Evolutionary conservation across 1,140 invertebrate genomes (phyloP), one percentile per base, ranked within the genome.

Genomic region (Hyphantria cunea): DNA sequence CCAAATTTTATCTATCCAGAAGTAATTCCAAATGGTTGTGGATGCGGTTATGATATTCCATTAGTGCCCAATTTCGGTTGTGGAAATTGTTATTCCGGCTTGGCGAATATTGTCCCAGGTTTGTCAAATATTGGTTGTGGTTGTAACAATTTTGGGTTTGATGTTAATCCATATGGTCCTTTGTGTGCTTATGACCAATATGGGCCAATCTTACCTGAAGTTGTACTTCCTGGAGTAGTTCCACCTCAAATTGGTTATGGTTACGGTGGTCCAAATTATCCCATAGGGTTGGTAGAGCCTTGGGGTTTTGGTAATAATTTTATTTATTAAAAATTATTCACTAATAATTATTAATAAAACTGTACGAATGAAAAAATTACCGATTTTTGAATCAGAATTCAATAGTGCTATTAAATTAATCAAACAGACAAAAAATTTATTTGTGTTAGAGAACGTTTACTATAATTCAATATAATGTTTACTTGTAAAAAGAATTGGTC

Each of bases 1-100:
- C 64, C 64, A 54, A 42, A 47, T 47, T 39, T 15, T 31, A 44
- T 15, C 17, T 53, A 56, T 41, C 49, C 49, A 37, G 50, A 53
- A 32, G 12, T 51, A 5, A 37, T 37, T 3, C 34, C 34, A 10
- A 37, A 37, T 37, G 7, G 34, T 11, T 37, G 11, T 37, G 34
- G 34, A 2, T 59, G 42, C 41, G 41, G 48, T 7, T 51, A 15
- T 49, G 44, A 50, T 10, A 12, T 0, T 34, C n/a, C 31, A 9
- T 13, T 47, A 2, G 7, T 39, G 11, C 42, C 44, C 10, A 56
- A 56, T 11, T 12, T 32, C 15, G 31, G 25, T 5, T 58, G 45
- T 25, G 55, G 15, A n/a, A 37, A 37, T 11, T 37, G 34, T 37
- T 11, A 12, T 7, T 15, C 42, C 3, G 2, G 42, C 3, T 3